phyloP scores from a whole-genome alignment of 2,888 invertebrate species.

The Drosophila ochracea region DNA sequence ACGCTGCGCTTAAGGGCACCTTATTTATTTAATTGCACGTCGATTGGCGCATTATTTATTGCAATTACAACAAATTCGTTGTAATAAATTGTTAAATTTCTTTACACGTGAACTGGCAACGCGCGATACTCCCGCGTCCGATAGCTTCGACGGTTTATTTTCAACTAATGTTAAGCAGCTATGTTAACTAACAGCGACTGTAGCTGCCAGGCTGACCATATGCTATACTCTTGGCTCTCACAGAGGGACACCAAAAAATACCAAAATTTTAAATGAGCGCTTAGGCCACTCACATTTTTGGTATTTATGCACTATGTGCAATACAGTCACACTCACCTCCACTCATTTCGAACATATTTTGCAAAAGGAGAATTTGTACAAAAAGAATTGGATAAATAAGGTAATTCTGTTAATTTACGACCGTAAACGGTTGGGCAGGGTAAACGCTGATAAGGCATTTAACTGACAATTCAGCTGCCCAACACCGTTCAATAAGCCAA shows the following conservation, averaged over 20 bases:
- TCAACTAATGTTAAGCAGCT: constrained; percentile 44
- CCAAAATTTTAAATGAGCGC: neutral
- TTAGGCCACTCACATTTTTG: neutral
- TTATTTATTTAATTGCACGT: constrained; percentile 41
- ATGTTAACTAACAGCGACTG: constrained; percentile 48
- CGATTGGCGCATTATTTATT: constrained; percentile 34
- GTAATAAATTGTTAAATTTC: constrained; percentile 66
- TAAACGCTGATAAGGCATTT: constrained; percentile 40
- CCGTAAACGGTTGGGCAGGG: constrained; percentile 18
- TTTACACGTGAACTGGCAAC: constrained; percentile 58
- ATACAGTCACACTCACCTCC: constrained; percentile 33
- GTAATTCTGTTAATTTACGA: constrained; percentile 43
- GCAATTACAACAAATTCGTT: constrained; percentile 54
- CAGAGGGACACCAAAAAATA: constrained; percentile 21
- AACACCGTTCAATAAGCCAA: neutral
- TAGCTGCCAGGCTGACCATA: constrained; percentile 24
- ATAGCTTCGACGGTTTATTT: constrained; percentile 45
- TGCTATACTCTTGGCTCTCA: neutral
- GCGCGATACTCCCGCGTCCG: constrained; percentile 49
- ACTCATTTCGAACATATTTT: constrained; percentile 52
- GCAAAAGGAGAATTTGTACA: constrained; percentile 49
- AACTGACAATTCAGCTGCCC: constrained; percentile 9
- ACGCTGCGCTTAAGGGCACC: constrained; percentile 35
- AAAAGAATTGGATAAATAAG: constrained; percentile 56
- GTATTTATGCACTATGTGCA: neutral